phyloP scores from a whole-genome alignment of 1,140 invertebrate species.

The Aporrectodea caliginosa region DNA sequence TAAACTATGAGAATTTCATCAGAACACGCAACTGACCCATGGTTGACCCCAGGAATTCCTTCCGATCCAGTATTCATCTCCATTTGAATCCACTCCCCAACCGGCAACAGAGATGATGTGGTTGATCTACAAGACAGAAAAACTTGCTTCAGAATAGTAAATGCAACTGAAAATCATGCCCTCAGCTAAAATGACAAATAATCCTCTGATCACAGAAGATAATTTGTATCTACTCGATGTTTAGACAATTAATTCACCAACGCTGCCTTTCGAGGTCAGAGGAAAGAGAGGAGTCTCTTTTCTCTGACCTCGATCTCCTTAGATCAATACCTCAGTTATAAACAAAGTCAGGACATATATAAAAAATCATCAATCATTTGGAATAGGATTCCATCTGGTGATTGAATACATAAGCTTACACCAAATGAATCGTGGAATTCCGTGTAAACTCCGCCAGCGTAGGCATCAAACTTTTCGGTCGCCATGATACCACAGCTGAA shows the following conservation, averaged over 20 bases:
- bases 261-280: too few species aligned
- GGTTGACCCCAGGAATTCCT: conserved; percentile 59
- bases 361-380: too few species aligned
- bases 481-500: conserved; percentile 56
- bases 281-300: too few species aligned
- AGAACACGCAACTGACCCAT: conserved; percentile 57
- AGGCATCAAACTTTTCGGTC: conserved; percentile 56
- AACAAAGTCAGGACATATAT: not conserved
- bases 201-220: not conserved
- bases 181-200: not conserved
- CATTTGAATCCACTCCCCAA: conserved; percentile 54
- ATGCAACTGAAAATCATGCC: not conserved
- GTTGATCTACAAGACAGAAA: conserved; percentile 50
- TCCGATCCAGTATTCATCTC: conserved; percentile 59
- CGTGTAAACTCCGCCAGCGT: conserved; percentile 56
- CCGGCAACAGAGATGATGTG: conserved; percentile 59
- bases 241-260: too few species aligned
- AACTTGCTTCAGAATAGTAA: not conserved
- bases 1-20: too few species aligned
- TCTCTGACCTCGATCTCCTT: too few species aligned
- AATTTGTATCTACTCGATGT: not conserved
- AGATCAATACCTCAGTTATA: too few species aligned
- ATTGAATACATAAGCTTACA: too few species aligned
- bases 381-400: too few species aligned
- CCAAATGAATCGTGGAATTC: conserved; percentile 50